A percentile compares a stretch with the other conserved stretches of the same genome.
Evolutionary conservation across 2,797 vertebrate genomes (phyloP).

Genomic region (Centropyge bicolor): DNA sequence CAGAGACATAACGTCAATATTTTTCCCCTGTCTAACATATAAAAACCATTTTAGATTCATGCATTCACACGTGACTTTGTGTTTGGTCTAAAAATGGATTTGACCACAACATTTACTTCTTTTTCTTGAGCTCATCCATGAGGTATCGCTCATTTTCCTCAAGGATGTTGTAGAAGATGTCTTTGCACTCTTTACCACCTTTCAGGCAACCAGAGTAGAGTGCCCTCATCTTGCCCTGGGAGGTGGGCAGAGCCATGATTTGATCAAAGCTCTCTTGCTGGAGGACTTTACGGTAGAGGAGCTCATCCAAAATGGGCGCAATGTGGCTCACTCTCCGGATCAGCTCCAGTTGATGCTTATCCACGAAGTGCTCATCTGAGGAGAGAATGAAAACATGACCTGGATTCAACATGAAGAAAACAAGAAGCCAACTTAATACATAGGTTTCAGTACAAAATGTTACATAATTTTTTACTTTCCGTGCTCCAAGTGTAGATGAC

Average conservation of each 20-base stretch:
- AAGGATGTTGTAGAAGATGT: constrained; percentile 60
- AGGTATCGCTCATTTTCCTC: neutral
- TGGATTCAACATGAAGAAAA: neutral
- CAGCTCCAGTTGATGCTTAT: neutral
- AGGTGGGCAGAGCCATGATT: accelerated
- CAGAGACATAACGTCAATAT: neutral
- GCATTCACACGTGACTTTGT: neutral
- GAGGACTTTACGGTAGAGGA: constrained; percentile 26
- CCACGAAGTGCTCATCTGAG: constrained; percentile 61
- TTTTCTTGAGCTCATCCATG: constrained; percentile 46
- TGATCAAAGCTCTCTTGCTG: neutral
- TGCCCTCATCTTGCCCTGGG: constrained; percentile 37
- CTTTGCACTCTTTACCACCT: constrained; percentile 20
- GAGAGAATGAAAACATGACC: neutral
- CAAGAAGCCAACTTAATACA: neutral
- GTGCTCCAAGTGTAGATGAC: neutral
- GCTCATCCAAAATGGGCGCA: constrained; percentile 59
- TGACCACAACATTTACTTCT: neutral
- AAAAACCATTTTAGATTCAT: neutral
- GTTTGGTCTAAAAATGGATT: neutral
- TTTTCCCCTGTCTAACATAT: neutral
- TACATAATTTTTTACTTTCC: too few species aligned
- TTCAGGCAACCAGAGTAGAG: constrained; percentile 6
- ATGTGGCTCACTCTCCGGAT: constrained; percentile 7
- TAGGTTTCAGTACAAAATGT: too few species aligned